Evolutionary conservation across 2,888 invertebrate genomes (phyloP).

Genomic region (Nowickia ferox): DNA sequence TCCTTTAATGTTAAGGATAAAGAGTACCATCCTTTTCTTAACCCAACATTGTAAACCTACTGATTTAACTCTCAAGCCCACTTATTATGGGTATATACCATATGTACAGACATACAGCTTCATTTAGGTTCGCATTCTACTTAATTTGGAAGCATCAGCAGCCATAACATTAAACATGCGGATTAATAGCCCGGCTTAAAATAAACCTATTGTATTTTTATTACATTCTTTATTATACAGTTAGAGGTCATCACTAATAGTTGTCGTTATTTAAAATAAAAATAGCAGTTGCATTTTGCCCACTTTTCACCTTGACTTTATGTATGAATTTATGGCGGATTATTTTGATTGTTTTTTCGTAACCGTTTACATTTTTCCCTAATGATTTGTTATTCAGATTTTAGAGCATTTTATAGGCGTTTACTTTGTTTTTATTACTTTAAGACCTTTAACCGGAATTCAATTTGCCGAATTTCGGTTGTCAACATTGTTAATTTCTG

Average conservation of each 20-base stretch:
- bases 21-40: conserved; percentile 80
- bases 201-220: neutral
- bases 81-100: too few species aligned
- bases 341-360: conserved; percentile 33
- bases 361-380: conserved; percentile 10
- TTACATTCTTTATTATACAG: neutral
- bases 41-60: conserved; percentile 44
- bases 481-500: conserved; percentile 15
- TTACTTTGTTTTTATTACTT: conserved; percentile 26
- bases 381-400: conserved; percentile 42
- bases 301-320: conserved; percentile 60
- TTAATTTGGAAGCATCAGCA: conserved; percentile 6
- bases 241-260: conserved; percentile 39
- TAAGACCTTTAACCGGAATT: conserved; percentile 35
- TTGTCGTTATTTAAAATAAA: neutral
- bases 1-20: conserved; percentile 79
- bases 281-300: conserved; percentile 49
- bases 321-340: conserved; percentile 46
- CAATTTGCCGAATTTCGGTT: neutral
- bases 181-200: conserved; percentile 33
- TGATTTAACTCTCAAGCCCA: neutral
- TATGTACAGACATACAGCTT: neutral
- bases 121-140: neutral
- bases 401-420: conserved; percentile 54
- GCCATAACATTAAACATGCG: conserved; percentile 52